Evolutionary conservation across 2,888 invertebrate species (phyloP).

Genomic region (Neoaliturus tenellus): DNA sequence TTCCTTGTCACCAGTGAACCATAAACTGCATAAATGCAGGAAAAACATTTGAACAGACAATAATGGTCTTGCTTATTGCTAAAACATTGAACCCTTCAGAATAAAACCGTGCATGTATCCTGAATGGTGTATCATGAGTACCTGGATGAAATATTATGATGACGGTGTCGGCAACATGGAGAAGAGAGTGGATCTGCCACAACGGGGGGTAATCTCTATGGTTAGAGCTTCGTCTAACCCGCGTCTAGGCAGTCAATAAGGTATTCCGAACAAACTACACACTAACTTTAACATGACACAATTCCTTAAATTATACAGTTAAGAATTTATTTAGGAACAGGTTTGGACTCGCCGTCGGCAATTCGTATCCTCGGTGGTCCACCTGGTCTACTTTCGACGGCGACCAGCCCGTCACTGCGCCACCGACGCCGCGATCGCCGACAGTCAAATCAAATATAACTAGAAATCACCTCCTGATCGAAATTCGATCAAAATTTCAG

Average conservation of each 20-base stretch:
- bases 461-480: too few species aligned
- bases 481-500: too few species aligned
- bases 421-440: neutral
- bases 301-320: conserved; percentile 43
- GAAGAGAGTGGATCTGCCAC: neutral
- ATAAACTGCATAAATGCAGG: too few species aligned
- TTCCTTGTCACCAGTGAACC: too few species aligned
- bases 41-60: too few species aligned
- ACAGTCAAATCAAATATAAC: too few species aligned
- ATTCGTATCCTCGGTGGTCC: conserved; percentile 17
- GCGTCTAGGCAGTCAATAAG: neutral
- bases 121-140: too few species aligned
- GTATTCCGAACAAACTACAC: neutral
- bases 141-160: too few species aligned
- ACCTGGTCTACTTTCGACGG: neutral
- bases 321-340: conserved; percentile 37
- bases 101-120: too few species aligned
- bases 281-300: conserved; percentile 44
- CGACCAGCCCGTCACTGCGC: neutral
- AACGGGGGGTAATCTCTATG: neutral
- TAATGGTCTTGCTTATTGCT: too few species aligned
- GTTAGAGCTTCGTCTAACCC: neutral
- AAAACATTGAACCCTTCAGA: too few species aligned
- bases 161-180: neutral
- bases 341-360: neutral